Conservation (phyloP, 1,140 invertebrate genomes). For the Campoletis sonorensis region DNA sequence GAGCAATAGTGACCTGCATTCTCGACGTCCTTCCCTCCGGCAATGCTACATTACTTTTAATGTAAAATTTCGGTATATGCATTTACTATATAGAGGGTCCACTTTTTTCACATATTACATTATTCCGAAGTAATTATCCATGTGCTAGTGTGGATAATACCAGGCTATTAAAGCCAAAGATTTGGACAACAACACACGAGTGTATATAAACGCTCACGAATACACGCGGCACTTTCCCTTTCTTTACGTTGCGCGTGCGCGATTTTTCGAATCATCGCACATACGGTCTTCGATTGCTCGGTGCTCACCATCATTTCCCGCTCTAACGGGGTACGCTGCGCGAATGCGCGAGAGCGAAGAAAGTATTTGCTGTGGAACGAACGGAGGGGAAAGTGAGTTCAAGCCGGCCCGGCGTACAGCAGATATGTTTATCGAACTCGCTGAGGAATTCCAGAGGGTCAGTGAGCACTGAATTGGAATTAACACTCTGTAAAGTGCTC, state of each 20-base stretch:
- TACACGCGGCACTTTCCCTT: constrained; percentile 28
- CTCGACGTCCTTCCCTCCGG: constrained; percentile 71
- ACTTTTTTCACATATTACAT: neutral
- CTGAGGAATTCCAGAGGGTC: neutral
- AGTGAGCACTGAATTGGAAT: neutral
- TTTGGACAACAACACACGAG: too few species aligned
- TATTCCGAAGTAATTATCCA: neutral
- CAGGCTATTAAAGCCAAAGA: too few species aligned
- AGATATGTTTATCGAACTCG: neutral
- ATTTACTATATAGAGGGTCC: neutral
- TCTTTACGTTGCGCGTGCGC: neutral
- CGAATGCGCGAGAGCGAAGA: constrained; percentile 11
- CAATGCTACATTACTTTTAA: constrained; percentile 68
- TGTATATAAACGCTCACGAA: too few species aligned
- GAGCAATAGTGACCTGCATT: constrained; percentile 61
- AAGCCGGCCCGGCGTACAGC: neutral
- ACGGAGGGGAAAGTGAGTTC: neutral
- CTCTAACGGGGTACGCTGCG: constrained; percentile 19
- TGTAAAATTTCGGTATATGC: constrained; percentile 11
- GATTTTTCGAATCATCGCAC: neutral
- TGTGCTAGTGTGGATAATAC: neutral
- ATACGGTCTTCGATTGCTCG: neutral
- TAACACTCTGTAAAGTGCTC: neutral
- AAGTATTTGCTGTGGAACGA: neutral
- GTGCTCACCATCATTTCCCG: constrained; percentile 19